phyloP scores from a whole-genome alignment of 2,888 invertebrate genomes.

The Lycaena phlaeas region DNA sequence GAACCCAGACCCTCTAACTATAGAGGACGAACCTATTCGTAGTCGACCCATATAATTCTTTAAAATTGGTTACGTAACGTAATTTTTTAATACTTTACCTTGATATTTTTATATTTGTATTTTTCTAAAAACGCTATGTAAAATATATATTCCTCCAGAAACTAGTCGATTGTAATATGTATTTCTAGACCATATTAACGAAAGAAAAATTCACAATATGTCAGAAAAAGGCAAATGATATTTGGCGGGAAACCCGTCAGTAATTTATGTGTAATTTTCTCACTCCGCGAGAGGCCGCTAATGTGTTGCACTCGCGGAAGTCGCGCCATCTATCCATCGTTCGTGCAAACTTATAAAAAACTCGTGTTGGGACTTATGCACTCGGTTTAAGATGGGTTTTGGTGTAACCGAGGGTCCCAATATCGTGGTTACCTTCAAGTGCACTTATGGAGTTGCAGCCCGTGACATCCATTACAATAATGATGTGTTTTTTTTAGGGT shows the following conservation, averaged over 20 bases:
- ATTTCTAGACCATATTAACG: too few species aligned
- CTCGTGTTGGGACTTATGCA: conserved; percentile 18
- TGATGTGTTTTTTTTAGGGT: conserved; percentile 53
- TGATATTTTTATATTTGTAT: too few species aligned
- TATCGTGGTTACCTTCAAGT: conserved; percentile 41
- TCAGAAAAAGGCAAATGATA: too few species aligned
- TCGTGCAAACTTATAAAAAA: conserved; percentile 29
- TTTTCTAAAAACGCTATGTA: too few species aligned
- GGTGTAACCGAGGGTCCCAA: conserved; percentile 10
- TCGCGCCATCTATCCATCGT: conserved; percentile 51
- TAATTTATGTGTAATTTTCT: conserved; percentile 63
- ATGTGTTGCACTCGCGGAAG: conserved; percentile 59
- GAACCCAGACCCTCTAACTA: too few species aligned
- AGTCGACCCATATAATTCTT: too few species aligned
- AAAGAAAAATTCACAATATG: too few species aligned
- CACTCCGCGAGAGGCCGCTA: conserved; percentile 67
- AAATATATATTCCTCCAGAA: too few species aligned
- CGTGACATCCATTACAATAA: conserved; percentile 70
- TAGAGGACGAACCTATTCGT: too few species aligned
- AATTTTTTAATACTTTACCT: too few species aligned
- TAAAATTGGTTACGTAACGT: too few species aligned
- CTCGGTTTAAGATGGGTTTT: conserved; percentile 23
- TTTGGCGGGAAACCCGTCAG: conserved; percentile 36
- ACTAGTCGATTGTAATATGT: too few species aligned
- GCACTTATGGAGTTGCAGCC: conserved; percentile 60